Evolutionary conservation across 1,140 invertebrate genomes (phyloP).

Genomic region (Lamellibrachia luymesi): DNA sequence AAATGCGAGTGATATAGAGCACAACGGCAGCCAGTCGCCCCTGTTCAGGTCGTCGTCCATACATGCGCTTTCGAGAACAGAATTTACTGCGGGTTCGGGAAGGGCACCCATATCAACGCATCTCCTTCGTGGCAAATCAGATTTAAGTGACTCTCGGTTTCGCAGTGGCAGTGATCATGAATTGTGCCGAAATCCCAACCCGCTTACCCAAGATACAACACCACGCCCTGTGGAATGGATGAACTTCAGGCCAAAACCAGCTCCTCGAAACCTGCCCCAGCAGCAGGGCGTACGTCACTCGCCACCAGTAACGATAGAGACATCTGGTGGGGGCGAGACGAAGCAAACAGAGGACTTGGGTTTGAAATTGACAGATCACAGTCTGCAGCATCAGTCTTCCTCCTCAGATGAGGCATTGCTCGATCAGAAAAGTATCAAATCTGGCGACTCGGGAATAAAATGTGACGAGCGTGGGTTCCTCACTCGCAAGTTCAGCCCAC

Average conservation of each 20-base stretch:
- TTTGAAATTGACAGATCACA: background rate
- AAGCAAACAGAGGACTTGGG: background rate
- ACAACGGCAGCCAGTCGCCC: slow-evolving; percentile 46
- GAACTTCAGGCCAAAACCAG: background rate
- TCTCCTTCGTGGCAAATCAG: background rate
- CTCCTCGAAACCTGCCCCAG: background rate
- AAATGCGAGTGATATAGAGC: slow-evolving; percentile 45
- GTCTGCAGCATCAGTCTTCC: background rate
- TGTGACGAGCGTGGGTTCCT: background rate
- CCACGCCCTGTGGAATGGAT: background rate
- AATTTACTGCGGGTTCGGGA: background rate
- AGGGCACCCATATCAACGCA: background rate
- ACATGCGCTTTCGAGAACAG: slow-evolving; percentile 35
- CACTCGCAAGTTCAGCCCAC: background rate
- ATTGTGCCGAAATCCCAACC: background rate
- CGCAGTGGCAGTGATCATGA: background rate
- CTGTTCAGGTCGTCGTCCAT: slow-evolving; percentile 52
- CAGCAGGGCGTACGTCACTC: background rate
- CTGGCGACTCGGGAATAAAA: background rate
- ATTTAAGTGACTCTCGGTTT: background rate
- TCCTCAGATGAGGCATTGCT: background rate
- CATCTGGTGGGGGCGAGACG: background rate
- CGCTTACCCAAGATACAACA: background rate
- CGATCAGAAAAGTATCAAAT: background rate
- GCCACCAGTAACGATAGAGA: background rate